Base-by-base conservation (phyloP, 2,797 vertebrate genomes). In the Myotis pilosus region DNA sequence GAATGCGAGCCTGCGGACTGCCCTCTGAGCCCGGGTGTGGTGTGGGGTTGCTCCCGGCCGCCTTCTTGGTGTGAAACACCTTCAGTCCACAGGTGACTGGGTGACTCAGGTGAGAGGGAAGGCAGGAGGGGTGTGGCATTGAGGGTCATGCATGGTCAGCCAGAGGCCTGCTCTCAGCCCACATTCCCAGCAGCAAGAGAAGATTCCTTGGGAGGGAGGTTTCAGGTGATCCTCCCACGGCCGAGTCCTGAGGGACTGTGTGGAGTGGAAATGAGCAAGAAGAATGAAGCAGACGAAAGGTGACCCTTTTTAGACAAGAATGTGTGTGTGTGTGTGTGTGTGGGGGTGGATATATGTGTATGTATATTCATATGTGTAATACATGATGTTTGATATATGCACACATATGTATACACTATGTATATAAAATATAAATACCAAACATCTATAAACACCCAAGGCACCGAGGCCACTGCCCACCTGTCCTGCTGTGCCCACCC, bases 71-170 rank as follows among this genome's bases (percentile, higher is more conserved):
- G 25, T 6, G 33, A 9, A 22, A 4, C 55, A 41, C 53, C 36
- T 12, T 12, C 8, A 16, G 15, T 30, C 2, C 23, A 12, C 23
- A 19, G 36, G 78, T 12, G 78, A 28, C 36, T 28, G 76, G 53
- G 76, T 17, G 53, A 41, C 25, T 5, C 23, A 10, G 62, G 28
- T 7, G 0, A 19, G 19, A 3, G 51, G 20, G 28, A n/a, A 12
- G n/a, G 22, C 2, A 15, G 5, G 1, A 28, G 3, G 0, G 2
- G 15, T 1, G 53, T 8, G 16, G 2, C 22, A 0, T 3, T 19
- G n/a, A 19, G 36, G 13, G 23, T 8, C 38, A 0, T 4, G 13
- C 0, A 0, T 53, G 28, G 36, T 19, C 47, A 0, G 6, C 0
- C 2, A 30, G n/a, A 12, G n/a, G 33, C 41, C 20, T 36, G n/a